These are phyloP conservation scores for Anagrus nilaparvatae DNA, from an alignment of 1,140 invertebrate genomes.

Conservation along the genomic window DNA sequence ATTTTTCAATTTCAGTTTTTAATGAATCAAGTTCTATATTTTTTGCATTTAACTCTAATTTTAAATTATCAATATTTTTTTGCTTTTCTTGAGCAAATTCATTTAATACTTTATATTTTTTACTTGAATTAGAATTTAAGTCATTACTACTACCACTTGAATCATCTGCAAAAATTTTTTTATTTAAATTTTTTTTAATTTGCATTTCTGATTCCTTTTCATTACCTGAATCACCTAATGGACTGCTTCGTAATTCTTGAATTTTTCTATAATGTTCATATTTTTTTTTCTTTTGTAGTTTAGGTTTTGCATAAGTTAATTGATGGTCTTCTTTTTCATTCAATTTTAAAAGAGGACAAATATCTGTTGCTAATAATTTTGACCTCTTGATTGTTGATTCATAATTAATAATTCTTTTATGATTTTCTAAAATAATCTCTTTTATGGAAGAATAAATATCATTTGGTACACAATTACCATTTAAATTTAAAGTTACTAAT, in stretches of 20 bases:
- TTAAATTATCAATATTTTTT: conserved; percentile 23
- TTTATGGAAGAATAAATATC: conserved; percentile 32
- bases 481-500: conserved; percentile 28
- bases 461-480: conserved; percentile 38
- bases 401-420: conserved; percentile 9
- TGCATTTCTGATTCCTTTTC: not conserved
- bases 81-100: conserved; percentile 27
- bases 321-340: conserved; percentile 8
- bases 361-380: not conserved
- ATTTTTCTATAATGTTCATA: conserved; percentile 1
- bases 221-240: conserved; percentile 10
- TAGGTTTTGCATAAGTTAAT: not conserved
- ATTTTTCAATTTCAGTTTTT: conserved; percentile 18
- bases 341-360: not conserved
- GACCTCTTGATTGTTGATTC: conserved; percentile 4
- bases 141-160: too few species aligned
- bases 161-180: too few species aligned
- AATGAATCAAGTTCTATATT: conserved; percentile 16
- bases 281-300: conserved; percentile 8
- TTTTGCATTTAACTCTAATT: conserved; percentile 21
- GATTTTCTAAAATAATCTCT: conserved; percentile 22
- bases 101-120: conserved; percentile 27
- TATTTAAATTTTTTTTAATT: not conserved
- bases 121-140: conserved; percentile 1
- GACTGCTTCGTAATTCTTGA: conserved; percentile 4